phyloP scores from a whole-genome alignment of 2,113 vertebrate species.

The Xyrauchen texanus region DNA sequence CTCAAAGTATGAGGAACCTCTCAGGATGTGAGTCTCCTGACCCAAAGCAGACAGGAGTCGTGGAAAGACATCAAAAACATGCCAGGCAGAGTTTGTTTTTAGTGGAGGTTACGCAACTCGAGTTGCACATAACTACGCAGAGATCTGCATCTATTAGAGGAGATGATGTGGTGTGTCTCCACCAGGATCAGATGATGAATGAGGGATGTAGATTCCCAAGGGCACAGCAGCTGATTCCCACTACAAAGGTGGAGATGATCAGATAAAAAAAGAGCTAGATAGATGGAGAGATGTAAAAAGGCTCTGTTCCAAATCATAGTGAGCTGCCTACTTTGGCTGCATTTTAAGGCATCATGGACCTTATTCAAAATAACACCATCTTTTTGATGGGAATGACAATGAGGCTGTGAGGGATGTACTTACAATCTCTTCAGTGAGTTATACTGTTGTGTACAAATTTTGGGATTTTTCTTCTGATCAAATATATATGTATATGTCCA shows the following conservation, averaged over 20 bases:
- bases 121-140: background rate
- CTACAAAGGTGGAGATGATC: background rate
- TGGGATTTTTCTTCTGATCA: too few relatives aligned
- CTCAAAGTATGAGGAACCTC: slow-evolving; percentile 8
- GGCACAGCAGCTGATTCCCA: background rate
- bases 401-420: too few relatives aligned
- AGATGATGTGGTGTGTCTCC: slow-evolving; percentile 24
- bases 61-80: slow-evolving; percentile 12
- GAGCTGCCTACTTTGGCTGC: too few relatives aligned
- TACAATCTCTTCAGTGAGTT: too few relatives aligned
- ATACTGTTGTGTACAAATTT: too few relatives aligned
- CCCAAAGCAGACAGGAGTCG: background rate
- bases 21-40: background rate
- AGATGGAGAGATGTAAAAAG: too few relatives aligned
- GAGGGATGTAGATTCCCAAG: slow-evolving; percentile 5
- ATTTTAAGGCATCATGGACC: too few relatives aligned
- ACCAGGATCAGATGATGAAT: background rate
- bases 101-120: background rate
- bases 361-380: too few relatives aligned
- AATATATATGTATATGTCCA: too few relatives aligned
- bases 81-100: background rate
- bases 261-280: too few relatives aligned
- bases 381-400: too few relatives aligned
- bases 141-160: slow-evolving; percentile 16
- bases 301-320: too few relatives aligned